Base-by-base conservation (phyloP, 2,888 invertebrate species). In the Sphaerophoria rueppellii region DNA sequence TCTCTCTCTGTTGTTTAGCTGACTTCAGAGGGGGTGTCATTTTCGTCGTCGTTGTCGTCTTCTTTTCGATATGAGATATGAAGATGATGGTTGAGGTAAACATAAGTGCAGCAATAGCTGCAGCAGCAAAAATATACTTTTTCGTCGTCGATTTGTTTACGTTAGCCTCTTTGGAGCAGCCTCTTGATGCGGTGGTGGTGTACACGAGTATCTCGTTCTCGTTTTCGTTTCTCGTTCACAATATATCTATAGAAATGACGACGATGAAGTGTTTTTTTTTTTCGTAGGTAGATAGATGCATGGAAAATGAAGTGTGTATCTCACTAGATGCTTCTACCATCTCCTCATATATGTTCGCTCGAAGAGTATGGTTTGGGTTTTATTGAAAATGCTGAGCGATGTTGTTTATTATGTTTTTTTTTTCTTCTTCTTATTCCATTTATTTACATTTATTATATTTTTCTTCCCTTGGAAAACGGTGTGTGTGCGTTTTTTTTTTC, bases 361-460 rank as follows among this genome's bases (percentile, higher is more conserved):
- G 9, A 7, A 37, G 12, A 37, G 48, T 54, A n/a, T 60, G 55
- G 55, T 24, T 24, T 5, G 24, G 61, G 46, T 43, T 40, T 48
- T 67, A 57, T 40, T 57, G 52, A 81, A 81, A 81, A 76, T 77
- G 85, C 85, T 85, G 85, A 81, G 73, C 58, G 24, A 73, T 81
- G 76, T 55, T 55, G 34, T 67, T 75, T 67, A 24, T 67, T 34
- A 14, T 60, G 43, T 40, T 16, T 50, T 35, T 35, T n/a, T 52
- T 52, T 34, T 24, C 46, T 63, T 55, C 40, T 58, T 57, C 46
- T 73, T 85, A 70, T 77, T 77, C 76, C 76, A 81, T 81, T 81
- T 85, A 85, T 81, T 85, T 81, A 76, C 85, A 81, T 85, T 85
- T 85, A 81, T 85, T 81, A 85, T 81, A 81, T 85, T 81, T 63